A percentile compares a stretch with the other conserved stretches of the same genome.
Evolutionary conservation across 1,140 invertebrate genomes (phyloP).

Genomic region (Brachionus calyciflorus): DNA sequence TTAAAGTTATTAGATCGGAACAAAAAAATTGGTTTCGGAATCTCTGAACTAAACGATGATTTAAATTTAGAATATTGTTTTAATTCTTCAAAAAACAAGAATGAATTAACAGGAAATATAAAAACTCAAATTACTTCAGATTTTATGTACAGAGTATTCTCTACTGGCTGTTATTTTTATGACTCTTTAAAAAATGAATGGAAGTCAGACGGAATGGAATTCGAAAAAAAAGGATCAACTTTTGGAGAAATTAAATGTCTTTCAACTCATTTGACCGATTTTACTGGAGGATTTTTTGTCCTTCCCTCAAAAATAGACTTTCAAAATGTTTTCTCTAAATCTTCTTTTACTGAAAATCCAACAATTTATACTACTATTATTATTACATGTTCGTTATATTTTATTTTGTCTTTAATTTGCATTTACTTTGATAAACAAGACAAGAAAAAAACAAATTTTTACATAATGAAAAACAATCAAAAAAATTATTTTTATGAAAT

Average conservation of each 20-base stretch:
- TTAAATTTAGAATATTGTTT: neutral
- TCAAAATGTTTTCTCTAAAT: slow-evolving; percentile 58
- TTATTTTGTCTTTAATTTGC: slow-evolving; percentile 55
- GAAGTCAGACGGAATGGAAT: neutral
- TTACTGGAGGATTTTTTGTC: slow-evolving; percentile 58
- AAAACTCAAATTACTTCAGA: neutral
- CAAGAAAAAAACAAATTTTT: slow-evolving; percentile 51
- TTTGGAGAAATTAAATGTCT: slow-evolving; percentile 50
- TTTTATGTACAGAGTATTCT: neutral
- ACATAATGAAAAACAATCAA: slow-evolving; percentile 61
- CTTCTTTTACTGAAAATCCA: slow-evolving; percentile 64
- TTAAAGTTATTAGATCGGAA: neutral
- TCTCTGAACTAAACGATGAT: neutral
- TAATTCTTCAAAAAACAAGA: neutral
- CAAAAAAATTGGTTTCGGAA: neutral
- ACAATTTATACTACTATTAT: slow-evolving; percentile 65
- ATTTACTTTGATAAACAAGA: neutral
- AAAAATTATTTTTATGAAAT: slow-evolving; percentile 65
- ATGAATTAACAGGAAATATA: neutral
- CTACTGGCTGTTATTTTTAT: slow-evolving; percentile 1
- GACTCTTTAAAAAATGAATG: neutral
- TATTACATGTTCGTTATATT: slow-evolving; percentile 60
- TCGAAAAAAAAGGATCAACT: neutral
- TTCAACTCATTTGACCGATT: slow-evolving; percentile 60
- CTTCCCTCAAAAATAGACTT: slow-evolving; percentile 61